Evolutionary conservation across 2,888 invertebrate species (phyloP), one percentile per base, ranked within the genome.

Genomic region (Rosalia funebris): DNA sequence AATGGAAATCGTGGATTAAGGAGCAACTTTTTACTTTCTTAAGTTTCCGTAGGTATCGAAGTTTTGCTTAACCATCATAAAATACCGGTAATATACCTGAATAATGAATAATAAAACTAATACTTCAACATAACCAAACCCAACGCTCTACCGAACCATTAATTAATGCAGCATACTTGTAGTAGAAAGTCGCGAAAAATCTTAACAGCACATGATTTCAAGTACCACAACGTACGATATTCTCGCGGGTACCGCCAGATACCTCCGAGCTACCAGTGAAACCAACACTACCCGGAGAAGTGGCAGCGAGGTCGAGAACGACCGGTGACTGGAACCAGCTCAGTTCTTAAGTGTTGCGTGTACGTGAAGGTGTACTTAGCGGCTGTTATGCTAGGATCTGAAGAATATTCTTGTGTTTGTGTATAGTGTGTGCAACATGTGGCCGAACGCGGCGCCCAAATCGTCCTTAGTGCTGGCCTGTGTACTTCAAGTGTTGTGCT

Each of bases 291-390:
- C 37, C 31, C 20, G 39, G 50, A 50, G 53, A 41, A 52, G 41
- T 42, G 53, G 53, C 25, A 42, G 42, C 31, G 53, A 53, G 42
- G 53, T 42, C 41, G 53, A 53, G 42, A 41, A 41, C 42, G 25
- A 39, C 32, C 32, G 42, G 32, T 32, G 32, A 41, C 17, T 53
- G 31, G 17, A 14, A n/a, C 20, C 39, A 25, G 37, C 37, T 53
- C 53, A 62, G 62, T 62, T 58, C 55, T 62, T 52, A 45, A 58
- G 62, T 62, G 50, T 52, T 62, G 42, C 48, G 50, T 39, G 15
- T 11, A 34, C 52, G 62, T 58, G 58, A 58, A 55, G 55, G 55
- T 44, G 36, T 57, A 45, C 41, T 41, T 46, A 45, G 53, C 37
- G 54, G 32, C 25, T 45, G 54, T 50, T 59, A 53, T 53, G 53